Percentiles rank a stretch among this genome's conserved stretches.
Evolutionary conservation across 2,888 invertebrate species (phyloP).

Genomic region (Yponomeuta cagnagella): DNA sequence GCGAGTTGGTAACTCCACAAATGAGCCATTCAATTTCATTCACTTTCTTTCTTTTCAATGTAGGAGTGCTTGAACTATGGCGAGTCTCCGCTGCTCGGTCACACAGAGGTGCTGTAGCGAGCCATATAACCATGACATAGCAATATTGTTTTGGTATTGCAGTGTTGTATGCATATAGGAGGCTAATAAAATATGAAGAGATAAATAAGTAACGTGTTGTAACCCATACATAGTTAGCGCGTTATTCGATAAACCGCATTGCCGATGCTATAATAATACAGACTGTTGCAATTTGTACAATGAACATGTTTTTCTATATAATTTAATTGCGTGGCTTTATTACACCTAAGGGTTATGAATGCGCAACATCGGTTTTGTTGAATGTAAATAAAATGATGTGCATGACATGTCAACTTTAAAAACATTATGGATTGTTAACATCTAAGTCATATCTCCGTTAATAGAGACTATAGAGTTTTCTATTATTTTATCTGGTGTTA

Average conservation of each 20-base stretch:
- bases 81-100: slow-evolving; percentile 2
- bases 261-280: not conserved
- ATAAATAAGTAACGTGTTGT: not conserved
- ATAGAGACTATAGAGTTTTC: slow-evolving; percentile 47
- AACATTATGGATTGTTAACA: slow-evolving; percentile 52
- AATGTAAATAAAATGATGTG: slow-evolving; percentile 38
- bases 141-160: not conserved
- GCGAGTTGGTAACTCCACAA: slow-evolving; percentile 2
- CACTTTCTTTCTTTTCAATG: slow-evolving; percentile 4
- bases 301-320: not conserved
- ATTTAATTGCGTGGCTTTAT: slow-evolving; percentile 12
- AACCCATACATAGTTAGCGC: not conserved
- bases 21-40: slow-evolving; percentile 4
- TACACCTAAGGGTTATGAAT: slow-evolving; percentile 22
- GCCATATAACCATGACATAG: slow-evolving; percentile 10
- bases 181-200: slow-evolving; percentile 2
- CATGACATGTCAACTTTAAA: slow-evolving; percentile 15
- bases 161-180: slow-evolving; percentile 1
- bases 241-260: not conserved
- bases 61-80: slow-evolving; percentile 7
- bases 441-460: slow-evolving; percentile 71
- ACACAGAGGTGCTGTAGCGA: not conserved
- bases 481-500: slow-evolving; percentile 71
- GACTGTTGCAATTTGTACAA: slow-evolving; percentile 2
- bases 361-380: slow-evolving; percentile 32